Percentiles rank a stretch among this genome's conserved stretches.
These are phyloP conservation scores for Drosophila pseudoananassae DNA, from an alignment of 1,140 invertebrate species.

Conservation along the genomic window DNA sequence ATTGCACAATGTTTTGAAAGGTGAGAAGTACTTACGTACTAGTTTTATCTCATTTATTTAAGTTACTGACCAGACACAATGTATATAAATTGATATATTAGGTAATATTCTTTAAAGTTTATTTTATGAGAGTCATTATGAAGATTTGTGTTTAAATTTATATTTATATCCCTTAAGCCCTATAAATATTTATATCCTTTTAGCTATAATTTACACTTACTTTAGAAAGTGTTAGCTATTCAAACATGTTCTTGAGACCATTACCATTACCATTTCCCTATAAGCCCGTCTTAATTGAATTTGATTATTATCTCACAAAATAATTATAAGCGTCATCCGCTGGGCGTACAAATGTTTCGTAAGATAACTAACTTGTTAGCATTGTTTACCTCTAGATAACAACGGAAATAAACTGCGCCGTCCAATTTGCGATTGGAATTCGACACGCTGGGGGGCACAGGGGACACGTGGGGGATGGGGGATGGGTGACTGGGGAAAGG, in stretches of 20 bases:
- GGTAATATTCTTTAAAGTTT: background rate
- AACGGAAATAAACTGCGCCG: conserved; percentile 33
- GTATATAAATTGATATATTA: background rate
- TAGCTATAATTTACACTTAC: too few species aligned
- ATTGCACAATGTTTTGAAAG: background rate
- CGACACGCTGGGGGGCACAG: background rate
- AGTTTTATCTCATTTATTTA: background rate
- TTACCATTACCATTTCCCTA: background rate
- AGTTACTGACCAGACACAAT: background rate
- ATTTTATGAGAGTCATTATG: background rate
- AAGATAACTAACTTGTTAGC: conserved; percentile 7
- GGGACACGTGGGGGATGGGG: background rate
- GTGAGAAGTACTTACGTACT: background rate
- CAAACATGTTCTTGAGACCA: background rate
- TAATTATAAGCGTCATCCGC: background rate
- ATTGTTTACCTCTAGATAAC: conserved; percentile 35
- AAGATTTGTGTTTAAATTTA: too few species aligned
- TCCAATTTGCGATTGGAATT: conserved; percentile 32
- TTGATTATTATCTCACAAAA: background rate
- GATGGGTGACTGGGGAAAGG: background rate
- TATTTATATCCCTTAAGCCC: too few species aligned
- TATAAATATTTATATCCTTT: too few species aligned
- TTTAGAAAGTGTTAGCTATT: background rate
- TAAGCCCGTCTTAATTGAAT: background rate
- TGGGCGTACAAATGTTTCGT: background rate